Evolutionary conservation across 2,888 invertebrate genomes (phyloP).

Genomic region (Trachelus troglodyta): DNA sequence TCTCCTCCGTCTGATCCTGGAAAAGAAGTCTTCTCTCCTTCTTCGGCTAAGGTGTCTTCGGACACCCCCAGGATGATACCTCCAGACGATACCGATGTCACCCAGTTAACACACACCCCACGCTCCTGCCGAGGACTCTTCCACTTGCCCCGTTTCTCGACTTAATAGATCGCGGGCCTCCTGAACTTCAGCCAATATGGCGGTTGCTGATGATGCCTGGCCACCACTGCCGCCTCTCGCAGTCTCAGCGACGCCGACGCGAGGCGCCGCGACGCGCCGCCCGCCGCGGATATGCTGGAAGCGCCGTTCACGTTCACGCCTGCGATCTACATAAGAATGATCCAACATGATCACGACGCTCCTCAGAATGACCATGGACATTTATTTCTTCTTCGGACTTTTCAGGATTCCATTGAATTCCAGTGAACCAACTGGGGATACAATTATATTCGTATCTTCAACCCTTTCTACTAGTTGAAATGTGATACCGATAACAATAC

Average conservation of each 20-base stretch:
- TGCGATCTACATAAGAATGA: constrained; percentile 54
- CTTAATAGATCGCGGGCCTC: constrained; percentile 1
- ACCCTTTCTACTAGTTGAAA: neutral
- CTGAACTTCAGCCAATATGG: constrained; percentile 54
- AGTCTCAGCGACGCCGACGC: constrained; percentile 54
- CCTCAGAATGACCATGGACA: neutral
- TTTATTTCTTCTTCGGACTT: neutral
- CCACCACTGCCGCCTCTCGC: constrained; percentile 48
- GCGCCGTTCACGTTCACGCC: constrained; percentile 32
- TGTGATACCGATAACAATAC: neutral
- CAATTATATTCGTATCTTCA: neutral
- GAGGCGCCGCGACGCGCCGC: constrained; percentile 53
- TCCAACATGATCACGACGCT: neutral
- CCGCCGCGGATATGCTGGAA: constrained; percentile 44
- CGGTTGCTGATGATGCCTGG: constrained; percentile 52
- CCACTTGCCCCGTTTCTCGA: neutral
- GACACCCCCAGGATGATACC: neutral
- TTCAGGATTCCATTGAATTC: neutral
- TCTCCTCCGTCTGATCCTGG: neutral
- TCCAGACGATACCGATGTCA: neutral
- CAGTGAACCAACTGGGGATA: neutral
- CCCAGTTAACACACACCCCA: neutral
- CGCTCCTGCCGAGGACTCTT: neutral
- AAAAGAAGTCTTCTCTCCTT: neutral
- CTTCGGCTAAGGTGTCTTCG: neutral